phyloP scores from a whole-genome alignment of 2,113 vertebrate species.

The Larimichthys crocea region DNA sequence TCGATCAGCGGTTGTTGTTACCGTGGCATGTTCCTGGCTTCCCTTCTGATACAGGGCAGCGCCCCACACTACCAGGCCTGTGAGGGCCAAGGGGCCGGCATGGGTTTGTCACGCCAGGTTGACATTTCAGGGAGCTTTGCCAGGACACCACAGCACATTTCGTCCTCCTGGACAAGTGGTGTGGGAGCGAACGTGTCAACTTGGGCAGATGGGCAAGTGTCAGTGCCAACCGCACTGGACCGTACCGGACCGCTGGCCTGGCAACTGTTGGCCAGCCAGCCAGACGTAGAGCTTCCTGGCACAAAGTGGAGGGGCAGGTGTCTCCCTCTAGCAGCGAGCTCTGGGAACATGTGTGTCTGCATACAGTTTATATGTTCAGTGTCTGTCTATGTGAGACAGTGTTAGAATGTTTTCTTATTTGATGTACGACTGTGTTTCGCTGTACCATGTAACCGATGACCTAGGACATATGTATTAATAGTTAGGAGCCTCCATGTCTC shows the following conservation, averaged over 20 bases:
- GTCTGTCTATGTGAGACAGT: constrained; percentile 6
- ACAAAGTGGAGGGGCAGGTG: constrained; percentile 71
- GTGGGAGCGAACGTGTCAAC: constrained; percentile 76
- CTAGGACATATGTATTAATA: too few relatives aligned
- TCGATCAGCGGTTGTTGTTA: constrained; percentile 76
- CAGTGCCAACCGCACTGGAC: constrained; percentile 78
- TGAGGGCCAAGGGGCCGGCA: constrained; percentile 64
- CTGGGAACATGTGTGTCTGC: constrained; percentile 31
- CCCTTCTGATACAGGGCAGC: constrained; percentile 65
- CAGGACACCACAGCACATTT: constrained; percentile 76
- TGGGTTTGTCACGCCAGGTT: constrained; percentile 77
- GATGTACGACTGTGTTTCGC: too few relatives aligned
- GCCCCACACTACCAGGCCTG: constrained; percentile 62
- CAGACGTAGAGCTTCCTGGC: constrained; percentile 73
- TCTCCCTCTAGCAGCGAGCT: constrained; percentile 59
- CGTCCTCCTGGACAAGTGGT: constrained; percentile 79
- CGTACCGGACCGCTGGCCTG: constrained; percentile 76
- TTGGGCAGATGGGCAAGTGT: constrained; percentile 81
- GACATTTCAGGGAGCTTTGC: constrained; percentile 82
- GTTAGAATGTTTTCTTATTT: too few relatives aligned
- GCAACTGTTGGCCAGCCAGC: constrained; percentile 56
- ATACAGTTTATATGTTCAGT: constrained; percentile 16
- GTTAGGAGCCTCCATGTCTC: too few relatives aligned
- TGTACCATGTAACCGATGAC: too few relatives aligned
- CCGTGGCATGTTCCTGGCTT: constrained; percentile 79